Base-by-base conservation (phyloP, 2,113 vertebrate species). In the Aleadryas rufinucha region DNA sequence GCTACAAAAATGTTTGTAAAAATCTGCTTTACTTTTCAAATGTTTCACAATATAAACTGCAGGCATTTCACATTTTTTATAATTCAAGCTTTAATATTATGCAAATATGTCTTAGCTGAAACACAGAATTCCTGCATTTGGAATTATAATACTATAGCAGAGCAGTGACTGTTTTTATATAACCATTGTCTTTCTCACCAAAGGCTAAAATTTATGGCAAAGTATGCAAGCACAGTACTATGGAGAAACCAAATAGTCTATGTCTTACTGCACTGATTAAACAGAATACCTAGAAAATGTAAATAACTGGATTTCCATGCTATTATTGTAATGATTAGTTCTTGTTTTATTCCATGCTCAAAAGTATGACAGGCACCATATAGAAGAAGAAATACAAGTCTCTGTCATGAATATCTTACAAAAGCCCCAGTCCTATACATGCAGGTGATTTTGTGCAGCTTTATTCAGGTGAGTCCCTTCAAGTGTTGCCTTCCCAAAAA, bases 21-120 rank as follows among this genome's bases (percentile, higher is more conserved):
- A 90, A 78, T 74, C 69, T 90, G 83, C 28, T 81, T 84, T 72
- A 39, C 21, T 96, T 96, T 88, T 86, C 72, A 84, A 94, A 78
- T 45, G 20, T 63, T 90, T 89, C 83, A 65, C 53, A 65, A 65
- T 53, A 60, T 57, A 63, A 91, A 90, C 69, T 89, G 68, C 50
- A 86, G 53, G 37, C 57, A 2, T 90, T 93, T 94, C 68, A 74
- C 15, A 41, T 52, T 74, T 89, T 92, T 77, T 64, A 70, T 31
- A 41, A 75, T 84, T 93, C 83, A 63, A 89, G 65, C n/a, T 93
- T 94, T 90, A 84, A 84, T 94, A 71, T 82, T 86, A 93, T 95
- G 89, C 61, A 93, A 94, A 89, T 93, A 53, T 28, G 13, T 61
- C 76, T 93, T 64, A 94, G 60, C 69, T 72, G 86, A 92, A 94